Conservation (phyloP, 2,797 vertebrate genomes). For the Trachurus trachurus region DNA sequence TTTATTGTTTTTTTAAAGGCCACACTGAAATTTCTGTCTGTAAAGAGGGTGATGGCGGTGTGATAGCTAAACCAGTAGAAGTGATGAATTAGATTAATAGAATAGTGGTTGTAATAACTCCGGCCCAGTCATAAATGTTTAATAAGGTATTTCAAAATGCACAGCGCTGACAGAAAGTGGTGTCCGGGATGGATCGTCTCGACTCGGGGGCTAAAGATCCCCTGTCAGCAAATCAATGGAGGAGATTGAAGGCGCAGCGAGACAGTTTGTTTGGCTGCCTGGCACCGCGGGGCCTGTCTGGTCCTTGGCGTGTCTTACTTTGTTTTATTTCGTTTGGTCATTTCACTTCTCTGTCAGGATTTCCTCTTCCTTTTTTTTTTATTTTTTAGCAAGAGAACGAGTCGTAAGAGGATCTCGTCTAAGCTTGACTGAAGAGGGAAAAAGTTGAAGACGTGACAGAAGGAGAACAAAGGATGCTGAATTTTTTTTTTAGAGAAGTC, state of each 20-base stretch:
- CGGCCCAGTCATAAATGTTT: conserved; percentile 63
- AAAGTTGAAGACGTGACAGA: neutral
- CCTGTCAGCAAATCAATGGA: conserved; percentile 67
- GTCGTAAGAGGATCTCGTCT: neutral
- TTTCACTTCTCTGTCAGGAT: conserved; percentile 43
- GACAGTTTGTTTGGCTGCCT: conserved; percentile 53
- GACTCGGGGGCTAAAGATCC: conserved; percentile 58
- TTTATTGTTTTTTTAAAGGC: conserved; percentile 27
- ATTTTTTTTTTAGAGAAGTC: neutral
- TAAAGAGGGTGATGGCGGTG: conserved; percentile 16
- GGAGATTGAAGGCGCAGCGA: conserved; percentile 44
- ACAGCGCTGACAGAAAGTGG: conserved; percentile 43
- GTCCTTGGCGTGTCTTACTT: conserved; percentile 60
- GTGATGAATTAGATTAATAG: conserved; percentile 56
- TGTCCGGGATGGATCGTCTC: conserved; percentile 50
- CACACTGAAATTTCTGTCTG: conserved; percentile 32
- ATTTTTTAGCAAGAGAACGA: neutral
- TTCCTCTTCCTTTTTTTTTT: neutral
- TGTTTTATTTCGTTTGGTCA: conserved; percentile 51
- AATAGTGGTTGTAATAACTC: conserved; percentile 55
- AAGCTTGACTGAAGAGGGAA: conserved; percentile 18
- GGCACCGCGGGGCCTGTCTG: conserved; percentile 33
- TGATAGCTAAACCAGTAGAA: conserved; percentile 39
- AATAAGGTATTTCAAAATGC: conserved; percentile 62
- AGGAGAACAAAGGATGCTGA: neutral